These are phyloP conservation scores for Daktulosphaira vitifoliae DNA, from an alignment of 1,140 invertebrate species.

Conservation along the genomic window DNA sequence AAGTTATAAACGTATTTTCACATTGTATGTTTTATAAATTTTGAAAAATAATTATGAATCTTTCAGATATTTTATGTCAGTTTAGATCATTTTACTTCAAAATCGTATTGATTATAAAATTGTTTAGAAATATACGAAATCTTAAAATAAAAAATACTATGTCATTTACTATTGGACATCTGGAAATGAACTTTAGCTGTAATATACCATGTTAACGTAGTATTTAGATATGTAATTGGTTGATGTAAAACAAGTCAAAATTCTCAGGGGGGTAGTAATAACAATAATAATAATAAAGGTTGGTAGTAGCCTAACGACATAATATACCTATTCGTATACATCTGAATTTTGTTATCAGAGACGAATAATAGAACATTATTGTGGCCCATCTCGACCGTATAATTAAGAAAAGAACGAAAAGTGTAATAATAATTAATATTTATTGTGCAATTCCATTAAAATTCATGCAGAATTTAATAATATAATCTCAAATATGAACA, in stretches of 20 bases:
- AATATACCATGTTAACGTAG: not conserved
- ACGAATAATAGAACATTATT: constrained; percentile 32
- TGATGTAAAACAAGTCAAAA: constrained; percentile 16
- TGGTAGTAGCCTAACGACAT: constrained; percentile 17
- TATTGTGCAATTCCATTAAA: constrained; percentile 31
- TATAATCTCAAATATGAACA: not conserved
- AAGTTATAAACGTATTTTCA: too few relatives aligned
- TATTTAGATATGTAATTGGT: constrained; percentile 25
- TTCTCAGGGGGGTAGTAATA: constrained; percentile 7
- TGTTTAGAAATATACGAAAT: too few relatives aligned
- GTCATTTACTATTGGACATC: too few relatives aligned
- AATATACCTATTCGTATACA: constrained; percentile 6
- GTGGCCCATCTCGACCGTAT: constrained; percentile 4
- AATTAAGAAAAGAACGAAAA: constrained; percentile 32
- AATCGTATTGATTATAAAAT: too few relatives aligned
- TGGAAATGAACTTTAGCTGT: too few relatives aligned
- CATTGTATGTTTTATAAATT: too few relatives aligned
- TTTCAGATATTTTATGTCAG: too few relatives aligned
- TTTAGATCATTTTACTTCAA: too few relatives aligned
- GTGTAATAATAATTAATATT: constrained; percentile 29
- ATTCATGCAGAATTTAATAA: constrained; percentile 28
- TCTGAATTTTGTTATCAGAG: constrained; percentile 23
- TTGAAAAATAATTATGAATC: too few relatives aligned
- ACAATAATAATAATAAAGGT: constrained; percentile 27
- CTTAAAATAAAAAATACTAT: too few relatives aligned